These are phyloP conservation scores for Drosophila burlai DNA, from an alignment of 1,140 invertebrate species.

Conservation along the genomic window DNA sequence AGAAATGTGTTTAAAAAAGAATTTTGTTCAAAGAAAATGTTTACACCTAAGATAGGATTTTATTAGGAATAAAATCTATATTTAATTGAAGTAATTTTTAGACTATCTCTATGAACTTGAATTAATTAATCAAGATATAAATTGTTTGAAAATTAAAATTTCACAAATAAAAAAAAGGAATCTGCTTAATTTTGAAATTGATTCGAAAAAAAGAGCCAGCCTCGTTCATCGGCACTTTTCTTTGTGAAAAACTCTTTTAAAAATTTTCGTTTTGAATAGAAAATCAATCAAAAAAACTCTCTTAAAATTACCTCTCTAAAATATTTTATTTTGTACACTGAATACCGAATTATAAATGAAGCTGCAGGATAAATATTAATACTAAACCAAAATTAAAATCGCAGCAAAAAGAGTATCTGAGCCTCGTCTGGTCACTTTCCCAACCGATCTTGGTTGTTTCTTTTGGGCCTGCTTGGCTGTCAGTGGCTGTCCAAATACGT, in stretches of 20 bases:
- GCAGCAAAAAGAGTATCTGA: slow-evolving; percentile 33
- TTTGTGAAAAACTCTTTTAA: background rate
- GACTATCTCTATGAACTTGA: no score
- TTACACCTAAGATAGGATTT: background rate
- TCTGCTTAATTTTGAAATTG: no score
- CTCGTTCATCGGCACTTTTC: no score
- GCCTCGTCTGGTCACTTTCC: background rate
- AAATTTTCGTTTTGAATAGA: background rate
- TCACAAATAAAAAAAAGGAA: no score
- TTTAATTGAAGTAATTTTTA: background rate
- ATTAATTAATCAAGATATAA: no score
- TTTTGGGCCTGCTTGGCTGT: slow-evolving; percentile 63
- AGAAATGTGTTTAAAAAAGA: background rate
- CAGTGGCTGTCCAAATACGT: slow-evolving; percentile 81
- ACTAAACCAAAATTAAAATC: background rate
- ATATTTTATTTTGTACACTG: no score
- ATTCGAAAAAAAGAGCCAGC: no score
- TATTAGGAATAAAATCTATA: no score
- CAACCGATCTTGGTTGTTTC: slow-evolving; percentile 40
- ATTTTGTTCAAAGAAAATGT: background rate
- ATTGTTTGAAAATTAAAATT: no score
- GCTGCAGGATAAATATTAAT: no score
- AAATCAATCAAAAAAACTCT: no score
- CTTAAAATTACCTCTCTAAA: background rate
- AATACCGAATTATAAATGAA: no score